Percentiles rank a stretch among this genome's conserved stretches.
These are phyloP conservation scores for Eueides isabella DNA, from an alignment of 1,140 invertebrate genomes.

Conservation along the genomic window DNA sequence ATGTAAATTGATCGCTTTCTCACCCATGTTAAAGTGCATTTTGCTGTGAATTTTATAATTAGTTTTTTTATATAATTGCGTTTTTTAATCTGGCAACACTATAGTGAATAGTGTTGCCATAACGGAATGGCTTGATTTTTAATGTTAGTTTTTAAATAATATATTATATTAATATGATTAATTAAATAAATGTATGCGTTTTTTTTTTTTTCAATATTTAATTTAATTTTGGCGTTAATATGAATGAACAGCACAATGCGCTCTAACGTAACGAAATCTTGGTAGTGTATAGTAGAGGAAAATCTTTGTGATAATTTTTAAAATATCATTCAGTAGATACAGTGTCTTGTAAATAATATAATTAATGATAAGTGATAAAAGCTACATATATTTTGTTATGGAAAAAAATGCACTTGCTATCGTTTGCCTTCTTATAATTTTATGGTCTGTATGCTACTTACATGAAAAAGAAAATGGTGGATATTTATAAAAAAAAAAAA, in stretches of 20 bases:
- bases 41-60: constrained; percentile 42
- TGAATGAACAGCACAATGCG: constrained; percentile 42
- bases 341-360: constrained; percentile 68
- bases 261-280: constrained; percentile 47
- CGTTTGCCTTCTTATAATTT: constrained; percentile 52
- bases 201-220: background rate
- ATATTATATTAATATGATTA: constrained; percentile 19
- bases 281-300: constrained; percentile 65
- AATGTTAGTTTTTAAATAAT: constrained; percentile 5
- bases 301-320: constrained; percentile 75
- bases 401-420: constrained; percentile 63
- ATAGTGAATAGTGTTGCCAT: background rate
- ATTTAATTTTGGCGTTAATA: background rate
- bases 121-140: constrained; percentile 4
- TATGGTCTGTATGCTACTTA: constrained; percentile 3
- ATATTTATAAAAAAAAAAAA: background rate
- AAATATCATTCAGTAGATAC: constrained; percentile 72
- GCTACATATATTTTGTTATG: constrained; percentile 77
- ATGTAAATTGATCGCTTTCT: constrained; percentile 61
- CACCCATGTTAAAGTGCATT: constrained; percentile 51
- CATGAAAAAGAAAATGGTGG: background rate
- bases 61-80: background rate
- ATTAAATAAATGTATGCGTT: background rate
- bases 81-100: constrained; percentile 15
- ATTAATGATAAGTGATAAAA: constrained; percentile 70